Base-by-base conservation (phyloP, 2,113 vertebrate genomes). In the Antechinus flavipes region DNA sequence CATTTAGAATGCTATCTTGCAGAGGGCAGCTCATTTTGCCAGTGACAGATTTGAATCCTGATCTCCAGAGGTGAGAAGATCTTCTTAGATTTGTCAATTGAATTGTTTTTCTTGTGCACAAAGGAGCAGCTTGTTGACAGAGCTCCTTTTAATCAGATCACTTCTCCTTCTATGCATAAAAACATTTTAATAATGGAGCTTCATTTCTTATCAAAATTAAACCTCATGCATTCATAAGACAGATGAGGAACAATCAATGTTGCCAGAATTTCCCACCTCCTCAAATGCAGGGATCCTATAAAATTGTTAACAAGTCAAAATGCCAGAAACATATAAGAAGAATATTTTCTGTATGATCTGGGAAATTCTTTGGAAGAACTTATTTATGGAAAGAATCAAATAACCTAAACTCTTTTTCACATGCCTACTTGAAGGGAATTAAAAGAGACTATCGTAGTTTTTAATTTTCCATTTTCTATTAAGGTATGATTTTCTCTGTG, bases 401-500 rank as follows among this genome's bases (percentile, higher is more conserved):
- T 94, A 96, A 95, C 58, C 5, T 93, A 90, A 97, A 49, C 27
- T 96, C 35, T 94, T 97, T 96, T 96, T 98, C 95, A 90, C 96
- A 8, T 76, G 55, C 54, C 68, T 89, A 23, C n/a, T 92, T 89
- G 30, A 54, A 95, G 94, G 89, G 89, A 97, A 97, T 95, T 97
- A 2, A 22, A 93, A 98, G 97, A 96, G 96, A 89, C 90, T 95
- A 95, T 93, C 91, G 97, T 97, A 76, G 23, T 97, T 97, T 98
- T 97, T 97, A 95, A 97, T 97, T 97, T 96, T 91, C 95, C 95
- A 96, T 95, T 94, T 96, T 27, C 95, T 95, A 96, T 97, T 94
- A 97, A 97, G 97, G 98, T 97, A 93, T 14, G 46, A 84, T 98
- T 98, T 98, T 95, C 94, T 97, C 53, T 91, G 61, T 94, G 96